These are phyloP conservation scores for Podarcis cretensis DNA, from an alignment of 2,113 vertebrate genomes.

Conservation along the genomic window DNA sequence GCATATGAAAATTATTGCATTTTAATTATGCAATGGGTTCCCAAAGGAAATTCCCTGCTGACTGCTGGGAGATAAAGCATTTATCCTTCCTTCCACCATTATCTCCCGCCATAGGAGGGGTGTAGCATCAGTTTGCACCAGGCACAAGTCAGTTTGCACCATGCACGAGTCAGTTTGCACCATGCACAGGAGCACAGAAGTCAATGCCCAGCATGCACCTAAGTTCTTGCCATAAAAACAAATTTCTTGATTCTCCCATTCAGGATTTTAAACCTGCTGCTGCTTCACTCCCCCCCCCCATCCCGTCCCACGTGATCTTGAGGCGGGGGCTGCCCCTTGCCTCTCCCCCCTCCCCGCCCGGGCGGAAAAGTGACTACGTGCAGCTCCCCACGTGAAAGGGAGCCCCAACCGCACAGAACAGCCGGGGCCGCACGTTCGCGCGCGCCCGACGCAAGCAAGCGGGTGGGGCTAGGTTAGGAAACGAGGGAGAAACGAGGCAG, in stretches of 20 bases:
- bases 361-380: conserved; percentile 33
- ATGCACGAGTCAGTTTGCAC: too few relatives aligned
- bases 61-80: background rate
- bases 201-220: background rate
- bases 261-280: background rate
- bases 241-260: background rate
- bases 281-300: background rate
- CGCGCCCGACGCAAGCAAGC: background rate
- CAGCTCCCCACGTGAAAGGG: conserved; percentile 50
- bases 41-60: too few relatives aligned
- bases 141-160: too few relatives aligned
- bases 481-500: too few relatives aligned
- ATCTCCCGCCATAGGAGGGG: background rate
- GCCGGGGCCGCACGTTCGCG: background rate
- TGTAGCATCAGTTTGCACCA: background rate
- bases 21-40: too few relatives aligned
- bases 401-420: background rate
- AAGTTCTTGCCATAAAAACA: background rate
- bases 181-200: too few relatives aligned
- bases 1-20: background rate
- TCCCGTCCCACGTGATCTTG: background rate
- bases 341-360: background rate
- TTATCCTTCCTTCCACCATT: too few relatives aligned
- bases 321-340: background rate
- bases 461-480: too few relatives aligned